Conservation (phyloP, 2,888 invertebrate genomes). For the Branchellion lobata region DNA sequence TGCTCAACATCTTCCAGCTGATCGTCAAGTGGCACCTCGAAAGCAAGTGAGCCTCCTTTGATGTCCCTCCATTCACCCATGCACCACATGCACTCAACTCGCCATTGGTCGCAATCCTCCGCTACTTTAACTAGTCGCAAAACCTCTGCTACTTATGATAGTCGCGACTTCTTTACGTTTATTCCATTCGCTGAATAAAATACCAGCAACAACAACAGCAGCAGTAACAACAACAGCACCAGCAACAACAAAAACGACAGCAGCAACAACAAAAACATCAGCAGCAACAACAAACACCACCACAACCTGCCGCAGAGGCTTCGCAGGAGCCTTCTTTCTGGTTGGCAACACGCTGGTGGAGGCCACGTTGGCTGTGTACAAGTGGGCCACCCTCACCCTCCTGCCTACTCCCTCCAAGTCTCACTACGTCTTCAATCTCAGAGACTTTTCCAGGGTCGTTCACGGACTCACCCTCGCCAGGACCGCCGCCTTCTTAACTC, state of each 20-base stretch:
- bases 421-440: conserved; percentile 63
- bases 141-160: too few species aligned
- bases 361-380: conserved; percentile 61
- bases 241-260: too few species aligned
- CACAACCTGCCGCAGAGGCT: conserved; percentile 66
- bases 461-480: conserved; percentile 83
- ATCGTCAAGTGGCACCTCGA: conserved; percentile 65
- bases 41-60: conserved; percentile 67
- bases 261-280: too few species aligned
- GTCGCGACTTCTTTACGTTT: too few species aligned
- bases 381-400: conserved; percentile 60
- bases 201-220: too few species aligned
- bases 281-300: background rate
- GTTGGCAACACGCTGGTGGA: conserved; percentile 81
- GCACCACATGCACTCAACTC: too few species aligned
- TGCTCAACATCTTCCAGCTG: conserved; percentile 62
- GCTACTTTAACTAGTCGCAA: too few species aligned
- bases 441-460: conserved; percentile 83
- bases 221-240: too few species aligned
- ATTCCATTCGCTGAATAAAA: too few species aligned
- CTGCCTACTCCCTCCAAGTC: conserved; percentile 63
- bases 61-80: too few species aligned
- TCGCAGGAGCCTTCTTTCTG: conserved; percentile 88
- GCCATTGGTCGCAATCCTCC: too few species aligned
- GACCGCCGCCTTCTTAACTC: conserved; percentile 83